Evolutionary conservation across 2,888 invertebrate species (phyloP), one percentile per base, ranked within the genome.

Genomic region (Nephrocerus scutellatus): DNA sequence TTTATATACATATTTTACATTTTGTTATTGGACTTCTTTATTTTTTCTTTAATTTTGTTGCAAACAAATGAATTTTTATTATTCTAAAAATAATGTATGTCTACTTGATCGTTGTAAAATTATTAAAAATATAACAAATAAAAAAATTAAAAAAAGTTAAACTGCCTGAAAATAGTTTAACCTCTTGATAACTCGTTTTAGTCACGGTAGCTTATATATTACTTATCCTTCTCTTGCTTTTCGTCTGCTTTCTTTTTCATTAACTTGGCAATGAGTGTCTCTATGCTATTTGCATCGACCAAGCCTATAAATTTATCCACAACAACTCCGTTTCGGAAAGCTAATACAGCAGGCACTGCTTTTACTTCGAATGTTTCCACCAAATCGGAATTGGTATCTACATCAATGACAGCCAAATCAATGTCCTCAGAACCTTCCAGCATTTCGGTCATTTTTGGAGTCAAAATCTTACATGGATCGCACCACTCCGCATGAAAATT

Each of bases 401-500:
- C 85, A 64, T 88, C 83, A 1, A 89, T 80, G 15, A 86, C 78
- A 2, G 88, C 88, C 49, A 89, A 70, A 66, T 88, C 81, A 35
- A 89, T 73, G 52, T 82, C 75, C 7, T 74, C 73, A 34, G 81
- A 76, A 2, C 82, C 80, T 51, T 80, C 80, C 20, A 88, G 75
- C 34, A 89, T 65, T 60, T 85, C 83, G 52, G 77, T 77, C 63
- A 89, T 75, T 66, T 85, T 84, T 3, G 88, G 88, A 1, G 88
- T 88, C 10, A 89, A 72, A 55, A 87, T 84, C 67, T 86, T 86
- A 65, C 89, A 89, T 0, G 89, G 88, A 65, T 87, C 87, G 59
- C 89, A 89, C 89, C 89, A 89, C 51, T 89, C 87, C 0, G 89
- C 89, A 58, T 89, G 89, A 60, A 89, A 89, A 63, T 88, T 89